phyloP scores from a whole-genome alignment of 2,113 vertebrate genomes.

The Oncorhynchus masou region DNA sequence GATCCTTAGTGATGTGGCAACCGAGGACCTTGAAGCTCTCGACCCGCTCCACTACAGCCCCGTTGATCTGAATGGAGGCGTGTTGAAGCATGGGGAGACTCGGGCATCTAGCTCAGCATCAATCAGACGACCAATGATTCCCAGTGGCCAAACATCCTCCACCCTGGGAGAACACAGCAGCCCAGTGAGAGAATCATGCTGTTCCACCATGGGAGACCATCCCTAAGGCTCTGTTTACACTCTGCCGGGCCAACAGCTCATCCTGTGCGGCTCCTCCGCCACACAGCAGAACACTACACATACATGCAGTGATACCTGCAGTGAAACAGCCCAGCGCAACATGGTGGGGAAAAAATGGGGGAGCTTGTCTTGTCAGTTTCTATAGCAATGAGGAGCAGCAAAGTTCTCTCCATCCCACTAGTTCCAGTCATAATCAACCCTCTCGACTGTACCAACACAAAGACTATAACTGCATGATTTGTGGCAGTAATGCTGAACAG shows the following conservation, averaged over 20 bases:
- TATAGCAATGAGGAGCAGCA: conserved; percentile 31
- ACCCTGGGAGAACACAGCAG: not conserved
- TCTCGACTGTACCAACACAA: not conserved
- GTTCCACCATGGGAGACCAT: not conserved
- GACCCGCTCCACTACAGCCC: too few species aligned
- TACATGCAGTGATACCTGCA: not conserved
- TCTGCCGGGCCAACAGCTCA: not conserved
- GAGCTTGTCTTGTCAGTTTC: conserved; percentile 20
- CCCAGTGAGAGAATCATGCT: not conserved
- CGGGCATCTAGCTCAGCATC: not conserved
- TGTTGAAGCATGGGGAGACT: not conserved
- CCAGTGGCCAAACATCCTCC: not conserved
- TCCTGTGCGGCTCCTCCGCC: not conserved
- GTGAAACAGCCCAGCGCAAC: not conserved
- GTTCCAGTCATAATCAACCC: conserved; percentile 6
- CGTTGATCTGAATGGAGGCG: too few species aligned
- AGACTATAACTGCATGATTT: not conserved
- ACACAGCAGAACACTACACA: not conserved
- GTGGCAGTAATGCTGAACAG: not conserved
- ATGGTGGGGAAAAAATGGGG: not conserved
- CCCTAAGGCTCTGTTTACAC: not conserved
- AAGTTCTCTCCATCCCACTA: conserved; percentile 11
- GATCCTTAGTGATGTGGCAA: too few species aligned
- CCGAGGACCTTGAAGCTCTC: too few species aligned
- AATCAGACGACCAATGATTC: not conserved